Percentiles rank a stretch among this genome's conserved stretches.
Evolutionary conservation across 1,140 invertebrate species (phyloP).

Genomic region (Hirudo medicinalis): DNA sequence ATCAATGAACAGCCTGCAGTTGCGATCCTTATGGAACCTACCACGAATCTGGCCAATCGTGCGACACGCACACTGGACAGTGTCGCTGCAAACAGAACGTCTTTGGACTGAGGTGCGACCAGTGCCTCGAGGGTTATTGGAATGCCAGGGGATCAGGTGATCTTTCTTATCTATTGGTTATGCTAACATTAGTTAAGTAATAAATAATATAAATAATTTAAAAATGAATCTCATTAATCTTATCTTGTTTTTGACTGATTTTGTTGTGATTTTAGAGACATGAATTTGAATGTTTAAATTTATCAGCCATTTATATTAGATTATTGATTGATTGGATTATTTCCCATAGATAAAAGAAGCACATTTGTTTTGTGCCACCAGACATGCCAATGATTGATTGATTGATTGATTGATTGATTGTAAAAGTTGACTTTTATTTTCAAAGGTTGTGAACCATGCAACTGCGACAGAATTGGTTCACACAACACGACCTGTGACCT

Average conservation of each 20-base stretch:
- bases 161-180: background rate
- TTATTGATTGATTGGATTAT: too few species aligned
- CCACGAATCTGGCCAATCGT: conserved; percentile 48
- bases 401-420: too few species aligned
- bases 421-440: background rate
- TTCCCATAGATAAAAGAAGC: too few species aligned
- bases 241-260: too few species aligned
- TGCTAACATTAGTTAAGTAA: too few species aligned
- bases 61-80: conserved; percentile 48
- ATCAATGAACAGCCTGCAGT: conserved; percentile 49
- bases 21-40: conserved; percentile 68
- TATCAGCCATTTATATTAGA: too few species aligned
- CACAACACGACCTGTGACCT: conserved; percentile 34
- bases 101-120: conserved; percentile 70
- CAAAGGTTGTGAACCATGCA: conserved; percentile 38
- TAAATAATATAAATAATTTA: too few species aligned
- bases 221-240: too few species aligned
- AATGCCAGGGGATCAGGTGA: conserved; percentile 35
- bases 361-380: too few species aligned
- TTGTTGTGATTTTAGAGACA: too few species aligned
- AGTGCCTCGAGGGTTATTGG: conserved; percentile 55
- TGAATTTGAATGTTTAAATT: too few species aligned
- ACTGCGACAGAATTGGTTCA: conserved; percentile 37
- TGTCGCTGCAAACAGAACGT: conserved; percentile 79
- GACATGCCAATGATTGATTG: too few species aligned